Evolutionary conservation across 2,888 invertebrate species (phyloP).

Genomic region (Diplolepis rosae): DNA sequence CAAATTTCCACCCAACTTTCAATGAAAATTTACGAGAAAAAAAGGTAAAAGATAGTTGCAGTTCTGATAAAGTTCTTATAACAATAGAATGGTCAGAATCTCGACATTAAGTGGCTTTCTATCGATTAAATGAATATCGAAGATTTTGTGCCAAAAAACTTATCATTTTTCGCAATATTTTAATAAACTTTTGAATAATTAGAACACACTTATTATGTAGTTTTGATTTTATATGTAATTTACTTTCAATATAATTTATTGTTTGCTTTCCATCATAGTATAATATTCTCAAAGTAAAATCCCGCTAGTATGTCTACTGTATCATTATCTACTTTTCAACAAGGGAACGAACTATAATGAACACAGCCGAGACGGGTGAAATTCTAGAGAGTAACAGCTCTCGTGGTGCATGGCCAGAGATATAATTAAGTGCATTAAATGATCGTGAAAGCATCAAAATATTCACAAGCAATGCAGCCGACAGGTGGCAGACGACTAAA

Average conservation of each 20-base stretch:
- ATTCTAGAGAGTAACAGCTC: constrained; percentile 24
- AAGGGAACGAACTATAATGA: constrained; percentile 17
- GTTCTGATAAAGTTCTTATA: background rate
- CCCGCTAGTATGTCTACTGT: background rate
- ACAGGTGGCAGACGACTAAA: constrained; percentile 1
- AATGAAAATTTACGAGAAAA: background rate
- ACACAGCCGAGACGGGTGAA: constrained; percentile 8
- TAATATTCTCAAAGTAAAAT: background rate
- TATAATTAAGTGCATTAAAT: constrained; percentile 18
- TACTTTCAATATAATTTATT: background rate
- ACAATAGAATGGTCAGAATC: background rate
- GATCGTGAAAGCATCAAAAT: constrained; percentile 10
- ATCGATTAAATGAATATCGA: background rate
- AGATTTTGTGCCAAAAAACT: too few species aligned
- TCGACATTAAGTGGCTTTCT: background rate
- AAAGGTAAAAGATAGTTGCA: background rate
- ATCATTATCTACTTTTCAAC: constrained; percentile 18
- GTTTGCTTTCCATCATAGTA: background rate
- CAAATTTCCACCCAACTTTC: background rate
- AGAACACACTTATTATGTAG: background rate
- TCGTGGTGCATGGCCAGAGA: background rate
- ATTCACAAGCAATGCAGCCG: background rate
- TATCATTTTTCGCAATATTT: too few species aligned
- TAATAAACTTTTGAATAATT: background rate
- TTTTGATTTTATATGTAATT: too few species aligned